These are phyloP conservation scores for Limanda limanda DNA, from an alignment of 2,113 vertebrate genomes.

Conservation along the genomic window DNA sequence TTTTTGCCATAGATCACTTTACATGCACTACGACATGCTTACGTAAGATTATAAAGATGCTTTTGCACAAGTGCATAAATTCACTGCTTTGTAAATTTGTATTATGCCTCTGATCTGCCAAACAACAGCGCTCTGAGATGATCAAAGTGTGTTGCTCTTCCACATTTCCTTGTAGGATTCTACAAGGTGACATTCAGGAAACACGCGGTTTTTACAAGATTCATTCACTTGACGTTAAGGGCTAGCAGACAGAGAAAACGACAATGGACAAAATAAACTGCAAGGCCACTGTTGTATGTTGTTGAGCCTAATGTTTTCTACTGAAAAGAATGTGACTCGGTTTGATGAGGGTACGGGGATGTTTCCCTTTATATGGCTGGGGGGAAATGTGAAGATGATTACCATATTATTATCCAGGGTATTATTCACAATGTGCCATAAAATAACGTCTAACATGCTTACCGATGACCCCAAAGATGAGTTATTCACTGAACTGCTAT, in stretches of 20 bases:
- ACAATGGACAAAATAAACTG: conserved; percentile 48
- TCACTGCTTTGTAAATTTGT: conserved; percentile 40
- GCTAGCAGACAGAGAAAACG: conserved; percentile 55
- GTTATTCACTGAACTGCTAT: conserved; percentile 34
- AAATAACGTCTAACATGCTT: conserved; percentile 45
- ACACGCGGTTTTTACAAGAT: conserved; percentile 19
- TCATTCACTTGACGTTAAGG: conserved; percentile 58
- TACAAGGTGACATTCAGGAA: conserved; percentile 45
- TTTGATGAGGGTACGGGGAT: neutral
- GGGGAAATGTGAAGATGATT: conserved; percentile 14
- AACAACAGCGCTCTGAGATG: conserved; percentile 35
- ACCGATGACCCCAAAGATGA: conserved; percentile 54
- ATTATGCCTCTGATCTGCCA: conserved; percentile 11
- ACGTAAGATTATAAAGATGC: conserved; percentile 8
- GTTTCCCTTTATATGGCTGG: conserved; percentile 7
- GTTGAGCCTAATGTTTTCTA: conserved; percentile 42
- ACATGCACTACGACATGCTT: conserved; percentile 9
- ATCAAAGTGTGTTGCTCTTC: conserved; percentile 34
- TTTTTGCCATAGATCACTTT: conserved; percentile 20
- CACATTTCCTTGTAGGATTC: conserved; percentile 19
- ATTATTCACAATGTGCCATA: conserved; percentile 75
- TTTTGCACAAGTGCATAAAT: neutral
- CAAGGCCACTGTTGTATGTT: conserved; percentile 11
- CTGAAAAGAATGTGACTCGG: conserved; percentile 33
- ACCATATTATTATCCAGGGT: conserved; percentile 64